Conservation (phyloP, 2,888 invertebrate genomes). For the Achlya flavicornis region DNA sequence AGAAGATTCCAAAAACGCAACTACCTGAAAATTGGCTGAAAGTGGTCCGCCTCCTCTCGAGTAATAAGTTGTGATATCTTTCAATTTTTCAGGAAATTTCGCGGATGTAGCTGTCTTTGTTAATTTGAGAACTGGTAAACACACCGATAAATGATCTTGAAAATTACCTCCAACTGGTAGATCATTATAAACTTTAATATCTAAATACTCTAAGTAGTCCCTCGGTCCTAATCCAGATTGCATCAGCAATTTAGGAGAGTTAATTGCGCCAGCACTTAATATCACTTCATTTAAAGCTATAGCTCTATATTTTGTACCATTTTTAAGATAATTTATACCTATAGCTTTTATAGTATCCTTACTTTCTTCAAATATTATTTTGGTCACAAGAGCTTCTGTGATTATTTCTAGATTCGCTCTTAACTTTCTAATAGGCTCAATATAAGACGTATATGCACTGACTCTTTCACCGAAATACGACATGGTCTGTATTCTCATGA, state of each 20-base stretch:
- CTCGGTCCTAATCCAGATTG: constrained; percentile 75
- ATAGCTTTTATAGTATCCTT: constrained; percentile 49
- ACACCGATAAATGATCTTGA: constrained; percentile 76
- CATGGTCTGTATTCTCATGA: constrained; percentile 76
- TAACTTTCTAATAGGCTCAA: constrained; percentile 70
- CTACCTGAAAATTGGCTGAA: constrained; percentile 76
- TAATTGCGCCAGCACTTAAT: constrained; percentile 73
- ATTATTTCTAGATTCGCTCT: constrained; percentile 66
- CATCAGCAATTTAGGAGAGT: constrained; percentile 75
- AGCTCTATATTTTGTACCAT: constrained; percentile 65
- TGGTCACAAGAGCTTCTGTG: constrained; percentile 73
- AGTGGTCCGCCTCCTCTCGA: constrained; percentile 70
- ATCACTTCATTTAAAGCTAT: constrained; percentile 69
- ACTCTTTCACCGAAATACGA: constrained; percentile 77
- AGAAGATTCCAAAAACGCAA: constrained; percentile 69
- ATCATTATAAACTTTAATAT: constrained; percentile 60
- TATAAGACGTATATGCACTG: constrained; percentile 73
- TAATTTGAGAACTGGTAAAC: constrained; percentile 71
- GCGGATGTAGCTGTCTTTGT: constrained; percentile 63
- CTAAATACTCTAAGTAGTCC: constrained; percentile 75
- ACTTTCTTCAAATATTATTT: constrained; percentile 57
- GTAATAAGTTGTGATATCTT: constrained; percentile 73
- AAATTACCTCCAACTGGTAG: constrained; percentile 75
- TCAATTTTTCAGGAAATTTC: constrained; percentile 70
- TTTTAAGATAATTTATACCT: constrained; percentile 70